Evolutionary conservation across 1,140 invertebrate species (phyloP).

Genomic region (Atta cephalotes): DNA sequence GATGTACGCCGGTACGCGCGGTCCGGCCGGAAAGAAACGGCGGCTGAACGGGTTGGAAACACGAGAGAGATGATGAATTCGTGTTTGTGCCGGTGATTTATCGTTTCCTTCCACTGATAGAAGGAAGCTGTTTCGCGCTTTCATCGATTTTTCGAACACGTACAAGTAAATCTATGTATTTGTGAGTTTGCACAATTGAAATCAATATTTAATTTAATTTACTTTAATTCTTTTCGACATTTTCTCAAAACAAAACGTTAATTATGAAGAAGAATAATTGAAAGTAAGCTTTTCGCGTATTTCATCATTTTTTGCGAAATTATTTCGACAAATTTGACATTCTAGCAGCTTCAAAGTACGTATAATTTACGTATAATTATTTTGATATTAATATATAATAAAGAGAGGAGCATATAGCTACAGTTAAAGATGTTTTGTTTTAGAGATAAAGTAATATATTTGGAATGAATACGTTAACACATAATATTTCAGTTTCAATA

Average conservation of each 20-base stretch:
- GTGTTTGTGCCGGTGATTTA: constrained; percentile 49
- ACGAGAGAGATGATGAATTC: constrained; percentile 46
- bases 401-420: no score
- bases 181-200: not conserved
- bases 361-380: no score
- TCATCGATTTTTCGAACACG: constrained; percentile 1
- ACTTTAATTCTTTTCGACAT: not conserved
- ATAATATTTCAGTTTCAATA: no score
- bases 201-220: not conserved
- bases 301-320: not conserved
- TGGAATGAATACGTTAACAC: no score
- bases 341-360: no score
- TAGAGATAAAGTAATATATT: no score
- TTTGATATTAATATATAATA: no score
- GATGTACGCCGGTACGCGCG: not conserved
- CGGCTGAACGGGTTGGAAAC: constrained; percentile 14
- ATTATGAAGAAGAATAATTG: not conserved
- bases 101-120: constrained; percentile 46
- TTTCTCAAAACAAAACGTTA: no score
- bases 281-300: not conserved
- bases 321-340: no score
- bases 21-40: constrained; percentile 37
- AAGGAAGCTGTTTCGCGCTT: constrained; percentile 16
- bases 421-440: no score
- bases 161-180: not conserved